Percentiles rank a stretch among this genome's conserved stretches.
Evolutionary conservation across 2,888 invertebrate genomes (phyloP).

Genomic region (Zele albiditarsus): DNA sequence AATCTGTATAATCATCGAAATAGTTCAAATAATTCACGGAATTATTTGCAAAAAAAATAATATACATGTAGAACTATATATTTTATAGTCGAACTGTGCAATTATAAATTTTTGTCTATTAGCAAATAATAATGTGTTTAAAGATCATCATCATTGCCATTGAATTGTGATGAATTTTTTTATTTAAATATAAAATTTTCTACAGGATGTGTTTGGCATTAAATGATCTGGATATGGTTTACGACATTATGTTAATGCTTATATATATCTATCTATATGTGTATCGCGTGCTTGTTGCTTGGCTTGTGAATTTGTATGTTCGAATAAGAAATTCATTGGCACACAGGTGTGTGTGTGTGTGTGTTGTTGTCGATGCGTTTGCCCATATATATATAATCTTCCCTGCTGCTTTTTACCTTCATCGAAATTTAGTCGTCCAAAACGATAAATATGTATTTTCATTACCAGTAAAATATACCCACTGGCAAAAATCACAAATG

Average conservation of each 20-base stretch:
- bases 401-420: constrained; percentile 12
- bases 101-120: too few relatives aligned
- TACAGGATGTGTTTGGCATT: neutral
- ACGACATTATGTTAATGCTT: neutral
- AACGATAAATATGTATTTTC: constrained; percentile 20
- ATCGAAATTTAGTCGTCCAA: constrained; percentile 16
- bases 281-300: neutral
- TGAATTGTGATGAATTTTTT: neutral
- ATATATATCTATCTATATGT: neutral
- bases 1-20: too few relatives aligned
- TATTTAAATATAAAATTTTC: neutral
- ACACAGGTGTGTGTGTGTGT: neutral
- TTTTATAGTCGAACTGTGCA: too few relatives aligned
- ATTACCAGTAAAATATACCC: neutral
- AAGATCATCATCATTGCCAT: neutral
- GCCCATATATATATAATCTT: neutral
- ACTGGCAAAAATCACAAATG: neutral
- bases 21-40: too few relatives aligned
- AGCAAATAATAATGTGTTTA: too few relatives aligned
- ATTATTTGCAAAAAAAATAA: too few relatives aligned
- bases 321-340: neutral
- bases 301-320: constrained; percentile 1
- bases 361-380: neutral
- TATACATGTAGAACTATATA: too few relatives aligned
- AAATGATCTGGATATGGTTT: neutral